A percentile compares a stretch with the other conserved stretches of the same genome.
Conservation (phyloP, 2,113 vertebrate species). For the Eudyptes chrysolophus region DNA sequence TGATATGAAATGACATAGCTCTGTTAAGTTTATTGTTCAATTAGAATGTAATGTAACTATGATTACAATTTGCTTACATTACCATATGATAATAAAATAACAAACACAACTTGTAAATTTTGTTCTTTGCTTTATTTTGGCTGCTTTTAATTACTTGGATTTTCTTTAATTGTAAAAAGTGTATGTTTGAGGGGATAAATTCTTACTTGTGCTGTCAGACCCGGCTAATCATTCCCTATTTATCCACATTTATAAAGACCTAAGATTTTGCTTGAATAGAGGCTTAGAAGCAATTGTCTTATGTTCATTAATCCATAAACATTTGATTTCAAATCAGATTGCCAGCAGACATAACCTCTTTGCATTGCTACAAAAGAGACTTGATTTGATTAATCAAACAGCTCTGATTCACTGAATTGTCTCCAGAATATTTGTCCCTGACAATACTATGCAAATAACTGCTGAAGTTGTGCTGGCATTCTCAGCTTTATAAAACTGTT, state of each 20-base stretch:
- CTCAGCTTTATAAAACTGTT: conserved; percentile 18
- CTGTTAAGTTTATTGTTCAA: not conserved
- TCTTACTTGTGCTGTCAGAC: conserved; percentile 31
- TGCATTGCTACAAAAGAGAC: conserved; percentile 66
- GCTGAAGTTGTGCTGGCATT: not conserved
- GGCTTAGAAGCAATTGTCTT: conserved; percentile 55
- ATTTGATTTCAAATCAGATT: conserved; percentile 71
- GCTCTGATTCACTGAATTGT: conserved; percentile 68
- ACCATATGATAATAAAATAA: conserved; percentile 12
- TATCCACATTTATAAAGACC: conserved; percentile 33
- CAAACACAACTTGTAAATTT: not conserved
- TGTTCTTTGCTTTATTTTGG: conserved; percentile 23
- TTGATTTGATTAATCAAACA: conserved; percentile 76
- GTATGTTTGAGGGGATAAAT: not conserved
- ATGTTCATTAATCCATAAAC: conserved; percentile 66
- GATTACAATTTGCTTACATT: conserved; percentile 26
- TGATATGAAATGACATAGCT: not conserved
- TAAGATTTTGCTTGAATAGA: conserved; percentile 46
- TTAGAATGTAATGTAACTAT: conserved; percentile 17
- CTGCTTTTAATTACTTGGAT: conserved; percentile 34
- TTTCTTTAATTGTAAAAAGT: conserved; percentile 17
- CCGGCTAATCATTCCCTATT: conserved; percentile 36
- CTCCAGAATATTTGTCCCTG: conserved; percentile 39
- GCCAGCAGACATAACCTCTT: conserved; percentile 62
- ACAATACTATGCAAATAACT: conserved; percentile 47